Percentiles rank a stretch among this genome's conserved stretches.
phyloP scores from a whole-genome alignment of 2,888 invertebrate genomes.

The Pterostichus madidus region DNA sequence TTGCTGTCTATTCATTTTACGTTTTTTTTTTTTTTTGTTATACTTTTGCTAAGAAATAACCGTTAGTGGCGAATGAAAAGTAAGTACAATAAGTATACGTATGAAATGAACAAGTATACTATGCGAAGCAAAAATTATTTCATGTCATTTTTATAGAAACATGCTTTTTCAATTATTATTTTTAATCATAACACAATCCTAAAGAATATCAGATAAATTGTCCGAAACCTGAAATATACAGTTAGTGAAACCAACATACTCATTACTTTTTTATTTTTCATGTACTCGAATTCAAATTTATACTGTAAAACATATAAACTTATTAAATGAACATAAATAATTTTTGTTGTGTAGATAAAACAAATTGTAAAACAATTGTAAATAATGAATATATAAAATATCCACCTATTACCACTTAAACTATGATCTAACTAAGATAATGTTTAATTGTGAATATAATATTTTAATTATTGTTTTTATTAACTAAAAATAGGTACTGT shows the following conservation, averaged over 20 bases:
- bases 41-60: neutral
- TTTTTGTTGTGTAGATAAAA: constrained; percentile 55
- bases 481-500: constrained; percentile 56
- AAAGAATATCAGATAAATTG: neutral
- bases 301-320: constrained; percentile 24
- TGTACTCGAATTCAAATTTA: constrained; percentile 12
- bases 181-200: constrained; percentile 20
- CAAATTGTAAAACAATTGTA: constrained; percentile 53
- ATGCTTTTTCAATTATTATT: neutral
- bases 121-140: constrained; percentile 7
- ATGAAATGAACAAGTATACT: constrained; percentile 22
- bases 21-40: constrained; percentile 6
- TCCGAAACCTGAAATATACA: constrained; percentile 12
- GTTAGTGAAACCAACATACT: neutral
- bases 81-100: constrained; percentile 40
- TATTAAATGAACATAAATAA: constrained; percentile 42
- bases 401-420: constrained; percentile 49
- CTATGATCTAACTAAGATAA: constrained; percentile 57
- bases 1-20: constrained; percentile 41
- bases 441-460: constrained; percentile 50
- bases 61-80: constrained; percentile 18
- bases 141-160: neutral
- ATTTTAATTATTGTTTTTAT: constrained; percentile 55
- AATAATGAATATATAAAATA: constrained; percentile 55
- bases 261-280: constrained; percentile 18